phyloP scores from a whole-genome alignment of 2,113 vertebrate species.

The Paracanthobrama guichenoti region DNA sequence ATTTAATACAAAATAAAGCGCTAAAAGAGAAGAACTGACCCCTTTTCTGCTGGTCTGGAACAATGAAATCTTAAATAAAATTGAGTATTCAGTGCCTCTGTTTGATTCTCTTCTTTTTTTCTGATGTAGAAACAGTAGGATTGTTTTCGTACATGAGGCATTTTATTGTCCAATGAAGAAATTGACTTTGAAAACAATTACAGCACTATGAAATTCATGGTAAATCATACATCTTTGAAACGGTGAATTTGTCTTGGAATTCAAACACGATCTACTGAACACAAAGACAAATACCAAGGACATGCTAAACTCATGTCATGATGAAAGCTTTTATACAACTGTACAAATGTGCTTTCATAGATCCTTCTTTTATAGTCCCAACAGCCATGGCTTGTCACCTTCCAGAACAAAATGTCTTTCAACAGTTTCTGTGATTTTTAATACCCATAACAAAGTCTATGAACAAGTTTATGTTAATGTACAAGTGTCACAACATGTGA shows the following conservation, averaged over 20 bases:
- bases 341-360: constrained; percentile 47
- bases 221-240: constrained; percentile 39
- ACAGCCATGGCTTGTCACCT: constrained; percentile 4
- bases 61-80: constrained; percentile 99
- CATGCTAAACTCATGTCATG: constrained; percentile 29
- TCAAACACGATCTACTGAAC: constrained; percentile 39
- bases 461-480: neutral
- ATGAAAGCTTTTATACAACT: constrained; percentile 43
- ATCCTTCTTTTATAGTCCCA: neutral
- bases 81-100: constrained; percentile 87
- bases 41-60: constrained; percentile 98
- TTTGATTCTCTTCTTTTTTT: constrained; percentile 66
- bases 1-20: constrained; percentile 58
- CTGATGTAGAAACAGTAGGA: constrained; percentile 35
- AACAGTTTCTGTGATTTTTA: neutral
- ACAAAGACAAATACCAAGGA: constrained; percentile 38
- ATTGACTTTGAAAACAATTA: constrained; percentile 40
- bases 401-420: constrained; percentile 11
- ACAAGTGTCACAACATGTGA: neutral
- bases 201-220: constrained; percentile 42
- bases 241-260: neutral
- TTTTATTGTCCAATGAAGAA: constrained; percentile 54
- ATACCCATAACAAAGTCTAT: constrained; percentile 26
- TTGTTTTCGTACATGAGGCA: constrained; percentile 24
- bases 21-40: constrained; percentile 86